A percentile compares a stretch with the other conserved stretches of the same genome.
These are phyloP conservation scores for Rhinolophus sinicus DNA, from an alignment of 2,113 vertebrate genomes.

Conservation along the genomic window DNA sequence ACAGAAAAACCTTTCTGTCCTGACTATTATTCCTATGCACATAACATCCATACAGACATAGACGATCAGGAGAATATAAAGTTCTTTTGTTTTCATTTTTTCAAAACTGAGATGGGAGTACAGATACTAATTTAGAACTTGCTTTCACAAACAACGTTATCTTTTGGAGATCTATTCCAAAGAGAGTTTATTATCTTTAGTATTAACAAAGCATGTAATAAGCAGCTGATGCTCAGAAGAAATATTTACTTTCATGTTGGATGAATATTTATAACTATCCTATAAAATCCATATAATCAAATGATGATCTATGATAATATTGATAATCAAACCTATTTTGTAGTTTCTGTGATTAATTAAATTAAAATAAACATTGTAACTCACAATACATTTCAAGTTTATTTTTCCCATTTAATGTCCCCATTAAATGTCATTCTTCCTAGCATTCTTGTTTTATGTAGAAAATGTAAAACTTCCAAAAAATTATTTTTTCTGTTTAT, in stretches of 20 bases:
- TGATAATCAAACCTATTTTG: background rate
- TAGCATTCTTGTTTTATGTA: background rate
- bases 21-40: background rate
- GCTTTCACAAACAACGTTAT: background rate
- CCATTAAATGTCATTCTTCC: background rate
- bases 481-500: background rate
- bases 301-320: background rate
- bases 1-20: background rate
- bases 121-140: background rate
- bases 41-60: background rate
- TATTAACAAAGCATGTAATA: background rate
- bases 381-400: background rate
- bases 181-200: background rate
- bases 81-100: background rate
- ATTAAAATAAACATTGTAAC: background rate
- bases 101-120: background rate
- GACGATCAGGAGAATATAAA: background rate
- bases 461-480: background rate
- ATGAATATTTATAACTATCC: background rate
- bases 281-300: background rate
- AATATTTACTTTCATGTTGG: background rate
- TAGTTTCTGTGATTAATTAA: background rate
- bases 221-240: background rate
- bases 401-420: conserved; percentile 12
- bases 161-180: background rate